phyloP scores from a whole-genome alignment of 2,113 vertebrate genomes.

The Hypomesus transpacificus region DNA sequence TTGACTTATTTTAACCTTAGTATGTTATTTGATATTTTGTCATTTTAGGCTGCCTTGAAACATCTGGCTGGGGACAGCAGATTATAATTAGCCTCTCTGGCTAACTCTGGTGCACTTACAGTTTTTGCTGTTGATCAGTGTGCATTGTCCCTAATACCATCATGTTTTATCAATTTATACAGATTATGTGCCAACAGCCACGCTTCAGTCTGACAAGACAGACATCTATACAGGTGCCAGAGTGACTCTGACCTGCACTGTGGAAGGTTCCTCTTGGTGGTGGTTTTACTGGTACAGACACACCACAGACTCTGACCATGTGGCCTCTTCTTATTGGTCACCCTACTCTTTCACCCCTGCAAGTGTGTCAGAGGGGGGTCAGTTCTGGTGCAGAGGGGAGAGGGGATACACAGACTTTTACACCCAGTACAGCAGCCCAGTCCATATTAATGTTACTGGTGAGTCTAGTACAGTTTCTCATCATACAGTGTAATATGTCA shows the following conservation, averaged over 20 bases:
- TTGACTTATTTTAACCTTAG: no score
- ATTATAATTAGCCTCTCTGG: no score
- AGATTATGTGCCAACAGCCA: not conserved
- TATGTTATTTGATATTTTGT: no score
- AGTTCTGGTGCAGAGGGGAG: conserved; percentile 1
- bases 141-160: no score
- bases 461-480: no score
- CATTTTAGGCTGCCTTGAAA: no score
- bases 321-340: not conserved
- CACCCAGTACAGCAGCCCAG: conserved; percentile 6
- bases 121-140: no score
- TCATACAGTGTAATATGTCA: no score
- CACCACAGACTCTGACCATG: conserved; percentile 3
- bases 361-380: conserved; percentile 16
- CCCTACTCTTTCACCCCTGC: not conserved
- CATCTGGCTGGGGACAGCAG: no score
- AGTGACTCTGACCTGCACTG: not conserved
- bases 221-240: not conserved
- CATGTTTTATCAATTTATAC: not conserved
- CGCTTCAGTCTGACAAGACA: not conserved
- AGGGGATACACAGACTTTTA: conserved; percentile 25
- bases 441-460: conserved; percentile 7
- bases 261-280: no score
- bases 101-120: no score
- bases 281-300: not conserved